Base-by-base conservation (phyloP, 2,113 vertebrate species). In the Cichladusa arquata region DNA sequence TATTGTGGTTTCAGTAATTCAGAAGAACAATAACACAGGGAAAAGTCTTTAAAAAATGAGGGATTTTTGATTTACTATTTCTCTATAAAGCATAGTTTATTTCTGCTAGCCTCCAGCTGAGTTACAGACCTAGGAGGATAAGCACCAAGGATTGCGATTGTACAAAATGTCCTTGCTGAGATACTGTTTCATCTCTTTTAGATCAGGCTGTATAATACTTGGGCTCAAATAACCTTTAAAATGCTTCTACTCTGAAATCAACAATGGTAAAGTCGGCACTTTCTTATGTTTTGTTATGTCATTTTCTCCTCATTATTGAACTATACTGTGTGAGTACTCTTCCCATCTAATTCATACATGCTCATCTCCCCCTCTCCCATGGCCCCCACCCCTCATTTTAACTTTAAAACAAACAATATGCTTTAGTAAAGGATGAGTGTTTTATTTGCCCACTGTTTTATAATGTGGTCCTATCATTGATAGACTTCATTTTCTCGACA, bases 111-210 rank as follows among this genome's bases (percentile, higher is more conserved):
- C 89, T 85, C 54, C 67, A 86, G 76, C 87, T 90, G 86, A 92
- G 78, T 73, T 95, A 66, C n/a, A 92, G 54, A 58, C 42, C 66
- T 93, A 62, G 69, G 14, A 88, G 47, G 34, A 65, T 81, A 88
- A 88, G 51, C 36, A 76, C n/a, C 25, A 50, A 91, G 71, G 67
- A 83, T 62, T 93, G 67, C 58, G 86, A 6, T 51, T 78, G 81
- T 80, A 93, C 64, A 40, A 51, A 92, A 33, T 83, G 93, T 92
- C 74, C 90, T 93, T 94, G 90, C 62, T 94, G 71, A 64, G 79
- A 62, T 70, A 73, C 50, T 80, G 67, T 86, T 94, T 96, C 7
- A 8, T 88, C 67, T 93, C 42, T 88, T 73, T 79, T 78, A 93
- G 47, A 66, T 82, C 64, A 74, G 65, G 17, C 64, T 92, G 29